A percentile compares a stretch with the other conserved stretches of the same genome.
Evolutionary conservation across 2,797 vertebrate species (phyloP).

Genomic region (Muraenolepis orangiensis): DNA sequence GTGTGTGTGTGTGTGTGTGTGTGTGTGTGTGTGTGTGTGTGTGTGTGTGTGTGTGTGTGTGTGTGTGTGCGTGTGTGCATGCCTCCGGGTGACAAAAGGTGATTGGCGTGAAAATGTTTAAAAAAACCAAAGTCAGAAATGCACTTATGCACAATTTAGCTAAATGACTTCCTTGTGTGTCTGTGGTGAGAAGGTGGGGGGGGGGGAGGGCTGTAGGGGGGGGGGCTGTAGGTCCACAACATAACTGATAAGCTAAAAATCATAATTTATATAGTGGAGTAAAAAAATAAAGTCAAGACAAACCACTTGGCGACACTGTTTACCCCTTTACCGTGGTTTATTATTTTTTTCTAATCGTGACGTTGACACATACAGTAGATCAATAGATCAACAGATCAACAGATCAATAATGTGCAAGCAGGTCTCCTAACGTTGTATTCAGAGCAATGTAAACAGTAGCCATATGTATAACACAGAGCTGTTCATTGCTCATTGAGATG

Average conservation of each 20-base stretch:
- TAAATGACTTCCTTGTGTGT: neutral
- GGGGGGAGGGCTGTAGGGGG: no score
- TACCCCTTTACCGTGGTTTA: neutral
- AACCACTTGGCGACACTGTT: neutral
- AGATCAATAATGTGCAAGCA: slow-evolving; percentile 38
- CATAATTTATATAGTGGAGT: neutral
- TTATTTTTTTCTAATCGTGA: neutral
- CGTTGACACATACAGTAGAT: no score
- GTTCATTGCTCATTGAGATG: slow-evolving; percentile 45
- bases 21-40: neutral
- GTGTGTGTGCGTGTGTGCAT: neutral
- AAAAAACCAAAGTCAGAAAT: neutral
- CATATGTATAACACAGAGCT: slow-evolving; percentile 39
- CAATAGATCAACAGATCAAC: slow-evolving; percentile 41
- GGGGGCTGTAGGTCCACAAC: neutral
- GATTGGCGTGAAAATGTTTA: neutral
- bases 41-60: neutral
- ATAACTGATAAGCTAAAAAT: neutral
- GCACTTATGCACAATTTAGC: neutral
- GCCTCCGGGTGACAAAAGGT: neutral
- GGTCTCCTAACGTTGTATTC: slow-evolving; percentile 7
- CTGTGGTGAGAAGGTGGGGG: neutral
- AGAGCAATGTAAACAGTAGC: slow-evolving; percentile 19
- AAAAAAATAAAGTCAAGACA: neutral
- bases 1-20: neutral